phyloP scores from a whole-genome alignment of 2,888 invertebrate genomes.

The Drosophila limbata region DNA sequence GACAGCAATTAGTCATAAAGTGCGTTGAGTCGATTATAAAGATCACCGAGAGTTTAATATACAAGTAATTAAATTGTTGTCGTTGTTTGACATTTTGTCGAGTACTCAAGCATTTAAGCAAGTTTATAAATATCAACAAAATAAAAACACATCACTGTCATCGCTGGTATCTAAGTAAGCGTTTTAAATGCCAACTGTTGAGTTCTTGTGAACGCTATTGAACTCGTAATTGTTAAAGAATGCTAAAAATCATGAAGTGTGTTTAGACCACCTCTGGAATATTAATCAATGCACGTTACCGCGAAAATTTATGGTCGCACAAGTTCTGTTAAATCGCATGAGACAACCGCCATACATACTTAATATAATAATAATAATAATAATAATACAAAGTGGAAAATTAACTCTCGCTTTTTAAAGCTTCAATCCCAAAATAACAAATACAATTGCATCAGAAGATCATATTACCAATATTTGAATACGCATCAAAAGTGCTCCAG shows the following conservation, averaged over 20 bases:
- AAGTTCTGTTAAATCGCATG: conserved; percentile 31
- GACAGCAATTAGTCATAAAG: conserved; percentile 77
- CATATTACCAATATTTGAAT: conserved; percentile 25
- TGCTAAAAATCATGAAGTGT: conserved; percentile 42
- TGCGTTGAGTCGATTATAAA: conserved; percentile 74
- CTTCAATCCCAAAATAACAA: background rate
- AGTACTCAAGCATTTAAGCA: conserved; percentile 19
- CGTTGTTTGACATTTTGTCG: conserved; percentile 58
- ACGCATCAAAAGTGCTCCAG: conserved; percentile 45
- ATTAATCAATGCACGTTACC: conserved; percentile 49
- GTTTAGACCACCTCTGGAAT: conserved; percentile 43
- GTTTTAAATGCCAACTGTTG: conserved; percentile 69
- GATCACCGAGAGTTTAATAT: conserved; percentile 64
- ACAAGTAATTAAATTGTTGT: conserved; percentile 53
- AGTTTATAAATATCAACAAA: conserved; percentile 48
- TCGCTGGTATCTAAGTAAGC: conserved; percentile 58
- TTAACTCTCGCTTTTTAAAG: background rate
- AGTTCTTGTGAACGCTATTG: conserved; percentile 80
- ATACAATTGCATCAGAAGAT: background rate
- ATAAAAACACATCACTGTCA: conserved; percentile 24
- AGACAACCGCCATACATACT: conserved; percentile 5
- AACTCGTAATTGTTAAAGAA: conserved; percentile 74
- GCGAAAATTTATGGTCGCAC: conserved; percentile 39
- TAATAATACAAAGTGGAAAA: background rate
- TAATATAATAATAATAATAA: background rate